Percentiles rank a stretch among this genome's conserved stretches.
Evolutionary conservation across 2,113 vertebrate species (phyloP).

Genomic region (Pygoscelis antarcticus): DNA sequence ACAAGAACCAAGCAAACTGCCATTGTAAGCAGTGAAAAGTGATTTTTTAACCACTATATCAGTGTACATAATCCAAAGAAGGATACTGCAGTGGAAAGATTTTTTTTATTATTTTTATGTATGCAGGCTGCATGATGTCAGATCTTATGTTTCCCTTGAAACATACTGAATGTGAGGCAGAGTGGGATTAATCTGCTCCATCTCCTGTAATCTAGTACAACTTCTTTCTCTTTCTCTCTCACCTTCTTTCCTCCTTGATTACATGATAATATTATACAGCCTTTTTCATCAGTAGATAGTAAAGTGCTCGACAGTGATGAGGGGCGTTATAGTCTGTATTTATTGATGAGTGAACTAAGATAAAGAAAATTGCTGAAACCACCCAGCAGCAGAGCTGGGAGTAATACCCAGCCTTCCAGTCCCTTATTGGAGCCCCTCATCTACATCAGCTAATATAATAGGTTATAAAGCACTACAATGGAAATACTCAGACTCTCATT

Average conservation of each 20-base stretch:
- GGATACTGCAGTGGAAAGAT: neutral
- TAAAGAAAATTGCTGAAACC: neutral
- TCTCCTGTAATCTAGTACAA: neutral
- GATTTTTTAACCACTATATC: neutral
- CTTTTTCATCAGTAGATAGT: neutral
- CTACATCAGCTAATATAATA: neutral
- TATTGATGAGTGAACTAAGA: neutral
- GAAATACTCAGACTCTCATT: neutral
- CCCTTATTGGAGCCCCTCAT: neutral
- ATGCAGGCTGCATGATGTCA: neutral
- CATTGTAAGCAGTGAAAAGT: neutral
- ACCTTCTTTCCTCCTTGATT: neutral
- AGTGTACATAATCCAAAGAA: neutral
- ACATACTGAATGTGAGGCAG: neutral
- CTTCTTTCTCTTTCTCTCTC: neutral
- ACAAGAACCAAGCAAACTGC: neutral
- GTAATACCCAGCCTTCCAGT: neutral
- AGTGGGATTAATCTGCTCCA: neutral
- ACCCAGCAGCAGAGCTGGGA: neutral
- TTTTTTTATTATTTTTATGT: neutral
- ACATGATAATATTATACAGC: neutral
- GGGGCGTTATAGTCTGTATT: neutral
- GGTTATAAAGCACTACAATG: neutral
- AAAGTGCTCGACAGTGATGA: neutral
- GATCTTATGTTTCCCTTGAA: neutral